phyloP scores from a whole-genome alignment of 2,888 invertebrate species.

The Ornithoptera priamus region DNA sequence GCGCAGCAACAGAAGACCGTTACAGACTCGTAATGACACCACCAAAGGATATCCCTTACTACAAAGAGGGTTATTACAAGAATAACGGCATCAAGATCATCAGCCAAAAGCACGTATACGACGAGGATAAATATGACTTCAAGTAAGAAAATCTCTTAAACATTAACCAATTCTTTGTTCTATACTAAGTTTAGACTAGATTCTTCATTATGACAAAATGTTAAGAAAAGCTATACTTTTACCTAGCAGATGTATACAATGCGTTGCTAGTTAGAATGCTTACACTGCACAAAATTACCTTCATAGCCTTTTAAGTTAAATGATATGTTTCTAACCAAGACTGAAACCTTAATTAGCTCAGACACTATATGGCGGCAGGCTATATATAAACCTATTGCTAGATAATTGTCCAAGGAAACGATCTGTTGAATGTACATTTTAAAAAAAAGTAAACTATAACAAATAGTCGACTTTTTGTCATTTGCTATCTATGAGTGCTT shows the following conservation, averaged over 20 bases:
- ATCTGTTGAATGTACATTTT: neutral
- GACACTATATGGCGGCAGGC: neutral
- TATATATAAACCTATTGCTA: neutral
- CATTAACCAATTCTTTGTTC: neutral
- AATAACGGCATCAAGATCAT: slow-evolving; percentile 78
- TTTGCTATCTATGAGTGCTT: neutral
- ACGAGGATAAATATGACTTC: slow-evolving; percentile 76
- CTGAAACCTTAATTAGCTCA: neutral
- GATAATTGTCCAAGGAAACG: neutral
- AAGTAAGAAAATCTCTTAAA: slow-evolving; percentile 59
- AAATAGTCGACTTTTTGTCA: neutral
- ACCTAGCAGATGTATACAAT: too few relatives aligned
- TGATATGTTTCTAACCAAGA: neutral
- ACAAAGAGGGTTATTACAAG: slow-evolving; percentile 73
- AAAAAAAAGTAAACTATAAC: neutral
- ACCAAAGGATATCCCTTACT: slow-evolving; percentile 65
- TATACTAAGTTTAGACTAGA: neutral
- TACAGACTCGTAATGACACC: slow-evolving; percentile 59
- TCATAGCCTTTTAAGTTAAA: neutral
- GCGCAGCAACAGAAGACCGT: slow-evolving; percentile 63
- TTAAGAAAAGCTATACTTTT: too few relatives aligned
- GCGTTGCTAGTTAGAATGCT: neutral
- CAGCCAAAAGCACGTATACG: slow-evolving; percentile 70
- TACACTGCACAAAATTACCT: neutral
- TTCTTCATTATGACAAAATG: too few relatives aligned